A percentile compares a stretch with the other conserved stretches of the same genome.
Conservation (phyloP, 1,140 invertebrate species). For the Cardiocondyla obscurior region DNA sequence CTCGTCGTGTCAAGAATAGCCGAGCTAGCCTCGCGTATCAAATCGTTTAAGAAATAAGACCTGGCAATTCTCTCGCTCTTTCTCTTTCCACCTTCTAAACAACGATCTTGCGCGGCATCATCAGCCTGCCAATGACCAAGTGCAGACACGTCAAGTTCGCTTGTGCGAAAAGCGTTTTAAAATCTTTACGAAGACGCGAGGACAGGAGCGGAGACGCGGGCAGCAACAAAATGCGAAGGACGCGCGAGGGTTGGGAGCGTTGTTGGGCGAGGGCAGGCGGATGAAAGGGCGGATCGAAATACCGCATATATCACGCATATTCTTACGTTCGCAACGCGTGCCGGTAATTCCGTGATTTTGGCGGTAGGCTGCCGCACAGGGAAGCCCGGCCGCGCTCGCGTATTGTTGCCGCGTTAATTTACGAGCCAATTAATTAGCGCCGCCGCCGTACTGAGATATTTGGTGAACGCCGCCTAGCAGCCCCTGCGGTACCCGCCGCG, state of each 20-base stretch:
- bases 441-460: constrained; percentile 65
- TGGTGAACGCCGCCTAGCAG: constrained; percentile 48
- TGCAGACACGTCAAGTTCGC: too few relatives aligned
- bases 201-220: background rate
- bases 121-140: background rate
- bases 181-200: background rate
- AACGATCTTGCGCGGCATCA: background rate
- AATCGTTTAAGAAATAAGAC: background rate
- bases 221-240: background rate
- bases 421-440: constrained; percentile 82
- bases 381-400: constrained; percentile 24
- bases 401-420: constrained; percentile 81
- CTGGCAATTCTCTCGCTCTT: background rate
- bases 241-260: background rate
- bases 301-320: constrained; percentile 79
- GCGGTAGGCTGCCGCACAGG: constrained; percentile 34
- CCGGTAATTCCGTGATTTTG: constrained; percentile 70
- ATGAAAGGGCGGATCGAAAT: constrained; percentile 65
- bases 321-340: constrained; percentile 74
- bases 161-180: background rate
- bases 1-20: constrained; percentile 12
- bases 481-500: background rate
- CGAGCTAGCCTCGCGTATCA: background rate
- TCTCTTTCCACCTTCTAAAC: background rate
- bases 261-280: background rate